A percentile compares a stretch with the other conserved stretches of the same genome.
These are phyloP conservation scores for Umimayanthus chanpuru DNA, from an alignment of 92 coral and sea anemone genomes.

Conservation along the genomic window DNA sequence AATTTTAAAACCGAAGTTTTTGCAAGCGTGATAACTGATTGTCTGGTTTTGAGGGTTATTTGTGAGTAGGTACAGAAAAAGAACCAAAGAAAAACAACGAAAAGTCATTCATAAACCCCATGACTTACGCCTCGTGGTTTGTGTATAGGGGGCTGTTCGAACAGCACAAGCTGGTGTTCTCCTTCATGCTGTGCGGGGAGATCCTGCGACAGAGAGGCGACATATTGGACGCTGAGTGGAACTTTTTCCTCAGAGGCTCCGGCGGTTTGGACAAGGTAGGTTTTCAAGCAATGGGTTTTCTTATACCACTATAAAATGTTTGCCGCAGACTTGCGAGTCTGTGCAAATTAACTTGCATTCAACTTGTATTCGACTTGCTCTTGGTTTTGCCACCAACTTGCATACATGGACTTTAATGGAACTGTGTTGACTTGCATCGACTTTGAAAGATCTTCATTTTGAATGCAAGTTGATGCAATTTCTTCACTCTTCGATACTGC, in stretches of 20 bases:
- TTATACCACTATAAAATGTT: background rate
- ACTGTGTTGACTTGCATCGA: too few relatives aligned
- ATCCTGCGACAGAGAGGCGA: conserved; percentile 91
- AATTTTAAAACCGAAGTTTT: too few relatives aligned
- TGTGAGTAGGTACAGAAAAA: background rate
- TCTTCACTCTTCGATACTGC: too few relatives aligned
- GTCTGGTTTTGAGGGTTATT: background rate
- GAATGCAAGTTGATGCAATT: too few relatives aligned
- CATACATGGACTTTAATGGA: too few relatives aligned
- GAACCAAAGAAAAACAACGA: too few relatives aligned
- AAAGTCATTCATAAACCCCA: background rate
- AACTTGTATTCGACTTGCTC: too few relatives aligned
- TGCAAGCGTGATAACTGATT: background rate
- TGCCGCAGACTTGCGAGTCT: background rate
- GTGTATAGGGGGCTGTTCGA: conserved; percentile 89
- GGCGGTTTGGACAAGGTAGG: conserved; percentile 91
- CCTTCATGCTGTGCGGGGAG: conserved; percentile 98
- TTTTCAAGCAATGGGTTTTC: background rate
- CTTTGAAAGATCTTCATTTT: too few relatives aligned
- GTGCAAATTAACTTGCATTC: background rate
- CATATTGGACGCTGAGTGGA: conserved; percentile 89
- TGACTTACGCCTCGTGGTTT: background rate
- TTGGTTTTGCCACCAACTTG: too few relatives aligned
- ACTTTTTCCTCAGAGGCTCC: conserved; percentile 91
- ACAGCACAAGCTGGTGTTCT: conserved; percentile 92